Conservation (phyloP, 2,797 vertebrate species). For the Gymnocypris eckloni region DNA sequence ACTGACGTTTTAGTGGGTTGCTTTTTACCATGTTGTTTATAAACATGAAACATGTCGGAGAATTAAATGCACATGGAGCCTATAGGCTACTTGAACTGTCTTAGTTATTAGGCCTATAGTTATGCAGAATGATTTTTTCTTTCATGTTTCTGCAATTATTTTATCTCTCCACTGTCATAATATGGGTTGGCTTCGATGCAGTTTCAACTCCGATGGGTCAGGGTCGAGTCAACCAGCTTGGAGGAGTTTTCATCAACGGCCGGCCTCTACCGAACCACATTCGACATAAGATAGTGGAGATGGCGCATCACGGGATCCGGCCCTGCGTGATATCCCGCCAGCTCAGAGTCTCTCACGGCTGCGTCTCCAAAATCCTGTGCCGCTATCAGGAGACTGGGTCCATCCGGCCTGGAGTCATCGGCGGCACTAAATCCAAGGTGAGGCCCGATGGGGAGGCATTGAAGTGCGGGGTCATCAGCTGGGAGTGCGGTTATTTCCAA, state of each 20-base stretch:
- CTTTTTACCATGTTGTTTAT: neutral
- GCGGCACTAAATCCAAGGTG: conserved; percentile 97
- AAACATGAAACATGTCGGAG: neutral
- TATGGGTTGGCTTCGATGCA: conserved; percentile 63
- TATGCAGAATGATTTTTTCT: neutral
- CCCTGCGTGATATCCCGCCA: conserved; percentile 96
- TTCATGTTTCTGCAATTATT: neutral
- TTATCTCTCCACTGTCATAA: neutral
- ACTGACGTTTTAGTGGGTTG: neutral
- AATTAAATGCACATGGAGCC: conserved; percentile 10
- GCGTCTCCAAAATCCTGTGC: conserved; percentile 96
- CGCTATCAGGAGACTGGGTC: conserved; percentile 97
- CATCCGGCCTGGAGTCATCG: conserved; percentile 93
- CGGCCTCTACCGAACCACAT: conserved; percentile 96
- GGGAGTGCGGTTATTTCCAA: neutral
- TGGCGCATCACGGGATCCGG: conserved; percentile 95
- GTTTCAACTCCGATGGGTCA: conserved; percentile 96
- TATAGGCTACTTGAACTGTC: neutral
- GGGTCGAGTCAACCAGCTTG: conserved; percentile 97
- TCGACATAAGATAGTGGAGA: conserved; percentile 96
- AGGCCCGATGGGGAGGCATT: conserved; percentile 48
- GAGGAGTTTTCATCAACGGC: conserved; percentile 96
- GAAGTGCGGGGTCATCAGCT: neutral
- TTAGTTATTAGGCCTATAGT: neutral
- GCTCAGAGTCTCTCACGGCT: conserved; percentile 94